Percentiles rank a stretch among this genome's conserved stretches.
These are phyloP conservation scores for Anomalospiza imberbis DNA, from an alignment of 2,797 vertebrate species.

Conservation along the genomic window DNA sequence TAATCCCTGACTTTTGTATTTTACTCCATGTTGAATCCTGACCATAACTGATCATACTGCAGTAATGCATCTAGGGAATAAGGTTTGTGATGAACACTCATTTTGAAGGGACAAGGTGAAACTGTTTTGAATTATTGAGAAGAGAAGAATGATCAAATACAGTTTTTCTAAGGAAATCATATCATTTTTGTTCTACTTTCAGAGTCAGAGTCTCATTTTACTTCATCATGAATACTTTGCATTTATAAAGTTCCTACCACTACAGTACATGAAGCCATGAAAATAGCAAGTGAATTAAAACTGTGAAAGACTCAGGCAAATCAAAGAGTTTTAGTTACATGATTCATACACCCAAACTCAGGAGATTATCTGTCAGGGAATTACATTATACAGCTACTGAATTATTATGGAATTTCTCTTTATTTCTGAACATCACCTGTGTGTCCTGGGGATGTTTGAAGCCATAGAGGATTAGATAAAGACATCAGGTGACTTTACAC, in stretches of 20 bases:
- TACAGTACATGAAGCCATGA: neutral
- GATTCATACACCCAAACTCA: neutral
- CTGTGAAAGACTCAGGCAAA: neutral
- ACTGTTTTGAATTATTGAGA: slow-evolving; percentile 7
- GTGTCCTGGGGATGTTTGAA: neutral
- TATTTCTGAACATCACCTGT: neutral
- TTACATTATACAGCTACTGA: neutral
- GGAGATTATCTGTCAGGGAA: neutral
- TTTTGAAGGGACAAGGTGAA: neutral
- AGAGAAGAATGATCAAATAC: neutral
- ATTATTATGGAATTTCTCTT: neutral
- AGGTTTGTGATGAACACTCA: neutral
- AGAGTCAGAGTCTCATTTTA: neutral
- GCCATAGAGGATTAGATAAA: neutral
- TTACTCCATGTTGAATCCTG: neutral
- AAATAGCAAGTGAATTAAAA: neutral
- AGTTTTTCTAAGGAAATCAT: neutral
- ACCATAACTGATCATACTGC: neutral
- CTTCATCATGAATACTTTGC: neutral
- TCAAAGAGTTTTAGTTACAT: neutral
- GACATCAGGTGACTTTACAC: neutral
- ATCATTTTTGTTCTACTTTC: slow-evolving; percentile 10
- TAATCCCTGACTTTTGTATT: neutral
- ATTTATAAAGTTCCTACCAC: neutral
- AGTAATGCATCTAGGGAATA: neutral